These are phyloP conservation scores for Zeuzera pyrina DNA, from an alignment of 2,888 invertebrate genomes.

Conservation along the genomic window DNA sequence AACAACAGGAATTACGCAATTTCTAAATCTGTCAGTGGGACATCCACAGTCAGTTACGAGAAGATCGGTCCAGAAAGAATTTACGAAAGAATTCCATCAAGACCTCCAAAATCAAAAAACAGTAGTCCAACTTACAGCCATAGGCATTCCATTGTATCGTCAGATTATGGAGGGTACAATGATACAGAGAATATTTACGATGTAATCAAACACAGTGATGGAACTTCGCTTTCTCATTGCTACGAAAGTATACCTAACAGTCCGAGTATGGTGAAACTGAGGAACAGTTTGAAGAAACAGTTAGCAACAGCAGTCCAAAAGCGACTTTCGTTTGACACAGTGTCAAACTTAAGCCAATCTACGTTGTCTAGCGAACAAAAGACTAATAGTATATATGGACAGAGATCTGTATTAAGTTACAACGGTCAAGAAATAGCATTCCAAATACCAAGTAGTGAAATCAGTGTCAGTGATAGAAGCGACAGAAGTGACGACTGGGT, in stretches of 20 bases:
- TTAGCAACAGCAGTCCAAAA: conserved; percentile 48
- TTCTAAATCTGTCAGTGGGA: conserved; percentile 58
- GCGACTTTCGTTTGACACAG: conserved; percentile 57
- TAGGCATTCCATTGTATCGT: conserved; percentile 48
- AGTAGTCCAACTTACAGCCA: conserved; percentile 52
- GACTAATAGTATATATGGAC: conserved; percentile 75
- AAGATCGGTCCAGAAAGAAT: conserved; percentile 64
- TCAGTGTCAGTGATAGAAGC: conserved; percentile 73
- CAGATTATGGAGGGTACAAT: conserved; percentile 55
- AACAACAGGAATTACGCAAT: conserved; percentile 50
- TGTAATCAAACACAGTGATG: conserved; percentile 72
- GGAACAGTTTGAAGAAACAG: conserved; percentile 50
- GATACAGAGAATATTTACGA: conserved; percentile 76
- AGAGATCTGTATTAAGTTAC: conserved; percentile 62
- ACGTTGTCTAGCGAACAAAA: conserved; percentile 75
- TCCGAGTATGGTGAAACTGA: conserved; percentile 58
- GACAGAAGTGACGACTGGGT: conserved; percentile 79
- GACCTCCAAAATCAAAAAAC: conserved; percentile 43
- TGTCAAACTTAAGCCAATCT: conserved; percentile 65
- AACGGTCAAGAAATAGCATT: conserved; percentile 65
- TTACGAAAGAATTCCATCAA: conserved; percentile 59
- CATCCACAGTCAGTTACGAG: conserved; percentile 61
- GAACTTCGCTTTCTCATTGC: conserved; percentile 65
- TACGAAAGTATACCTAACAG: conserved; percentile 75
- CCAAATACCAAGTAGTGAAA: conserved; percentile 71